Conservation (phyloP, 1,140 invertebrate species). For the Palaemon carinicauda region DNA sequence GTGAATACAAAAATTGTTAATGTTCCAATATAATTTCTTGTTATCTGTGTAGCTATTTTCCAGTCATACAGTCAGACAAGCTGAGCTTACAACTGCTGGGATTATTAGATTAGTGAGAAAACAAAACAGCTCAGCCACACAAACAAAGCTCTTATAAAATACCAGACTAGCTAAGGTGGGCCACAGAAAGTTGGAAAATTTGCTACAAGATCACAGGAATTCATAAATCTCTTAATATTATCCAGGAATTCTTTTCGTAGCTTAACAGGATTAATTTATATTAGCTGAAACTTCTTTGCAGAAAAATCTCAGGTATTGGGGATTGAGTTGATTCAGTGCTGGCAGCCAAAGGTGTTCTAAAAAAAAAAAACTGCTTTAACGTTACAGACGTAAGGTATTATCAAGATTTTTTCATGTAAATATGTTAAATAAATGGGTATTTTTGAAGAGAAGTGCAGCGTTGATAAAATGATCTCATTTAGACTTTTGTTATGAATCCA, state of each 20-base stretch:
- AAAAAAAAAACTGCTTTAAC: no score
- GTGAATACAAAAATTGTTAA: conserved; percentile 53
- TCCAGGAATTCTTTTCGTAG: no score
- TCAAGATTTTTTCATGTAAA: no score
- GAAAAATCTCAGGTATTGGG: conserved; percentile 45
- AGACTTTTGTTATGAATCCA: background rate
- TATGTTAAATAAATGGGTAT: background rate
- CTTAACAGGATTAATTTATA: background rate
- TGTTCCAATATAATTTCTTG: conserved; percentile 48
- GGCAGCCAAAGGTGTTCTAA: background rate
- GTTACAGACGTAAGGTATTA: no score
- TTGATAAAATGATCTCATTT: background rate
- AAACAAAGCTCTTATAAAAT: conserved; percentile 38
- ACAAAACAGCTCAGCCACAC: conserved; percentile 46
- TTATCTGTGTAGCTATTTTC: conserved; percentile 49
- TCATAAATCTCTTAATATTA: no score
- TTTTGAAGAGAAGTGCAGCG: background rate
- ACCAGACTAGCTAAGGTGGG: conserved; percentile 19
- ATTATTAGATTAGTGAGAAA: conserved; percentile 47
- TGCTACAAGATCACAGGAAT: conserved; percentile 21
- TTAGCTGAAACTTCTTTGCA: conserved; percentile 38
- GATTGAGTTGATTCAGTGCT: conserved; percentile 21
- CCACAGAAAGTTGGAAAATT: conserved; percentile 40
- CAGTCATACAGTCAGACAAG: conserved; percentile 44
- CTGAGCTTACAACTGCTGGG: conserved; percentile 56